These are phyloP conservation scores for Acipenser ruthenus DNA, from an alignment of 2,797 vertebrate species.

Conservation along the genomic window DNA sequence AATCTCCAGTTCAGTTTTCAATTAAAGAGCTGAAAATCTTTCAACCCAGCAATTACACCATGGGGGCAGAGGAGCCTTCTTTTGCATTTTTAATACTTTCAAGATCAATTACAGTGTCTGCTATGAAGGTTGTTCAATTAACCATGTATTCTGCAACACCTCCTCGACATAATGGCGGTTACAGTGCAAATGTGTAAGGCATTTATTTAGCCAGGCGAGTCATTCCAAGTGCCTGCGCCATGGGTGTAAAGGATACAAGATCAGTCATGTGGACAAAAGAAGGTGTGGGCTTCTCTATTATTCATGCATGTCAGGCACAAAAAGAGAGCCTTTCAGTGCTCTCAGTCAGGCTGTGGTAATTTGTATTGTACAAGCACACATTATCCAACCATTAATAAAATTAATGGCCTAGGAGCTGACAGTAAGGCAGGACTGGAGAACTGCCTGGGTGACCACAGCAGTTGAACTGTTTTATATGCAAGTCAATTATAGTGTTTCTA, in stretches of 20 bases:
- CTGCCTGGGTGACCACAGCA: constrained; percentile 12
- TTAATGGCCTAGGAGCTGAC: constrained; percentile 26
- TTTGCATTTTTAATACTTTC: not conserved
- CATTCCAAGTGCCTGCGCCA: constrained; percentile 25
- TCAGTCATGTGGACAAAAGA: constrained; percentile 43
- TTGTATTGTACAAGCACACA: constrained; percentile 24
- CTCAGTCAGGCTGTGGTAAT: constrained; percentile 20
- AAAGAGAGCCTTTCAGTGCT: constrained; percentile 37
- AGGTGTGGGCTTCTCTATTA: constrained; percentile 38
- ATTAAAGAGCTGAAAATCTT: not conserved
- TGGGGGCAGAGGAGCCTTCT: not conserved
- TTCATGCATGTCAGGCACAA: constrained; percentile 43
- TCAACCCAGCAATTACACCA: not conserved
- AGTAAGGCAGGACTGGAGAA: constrained; percentile 21
- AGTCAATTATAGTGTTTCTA: not conserved
- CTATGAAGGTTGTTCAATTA: not conserved
- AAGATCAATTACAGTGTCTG: not conserved
- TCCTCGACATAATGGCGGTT: not conserved
- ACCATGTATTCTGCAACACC: not conserved
- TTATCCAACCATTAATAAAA: constrained; percentile 31
- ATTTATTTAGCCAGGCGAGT: not conserved
- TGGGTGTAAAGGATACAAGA: constrained; percentile 36
- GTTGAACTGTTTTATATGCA: not conserved
- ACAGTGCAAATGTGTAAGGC: not conserved
- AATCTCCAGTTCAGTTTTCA: not conserved